These are phyloP conservation scores for Caenorhabditis drosophilae DNA, from an alignment of 2,888 invertebrate genomes.

Conservation along the genomic window DNA sequence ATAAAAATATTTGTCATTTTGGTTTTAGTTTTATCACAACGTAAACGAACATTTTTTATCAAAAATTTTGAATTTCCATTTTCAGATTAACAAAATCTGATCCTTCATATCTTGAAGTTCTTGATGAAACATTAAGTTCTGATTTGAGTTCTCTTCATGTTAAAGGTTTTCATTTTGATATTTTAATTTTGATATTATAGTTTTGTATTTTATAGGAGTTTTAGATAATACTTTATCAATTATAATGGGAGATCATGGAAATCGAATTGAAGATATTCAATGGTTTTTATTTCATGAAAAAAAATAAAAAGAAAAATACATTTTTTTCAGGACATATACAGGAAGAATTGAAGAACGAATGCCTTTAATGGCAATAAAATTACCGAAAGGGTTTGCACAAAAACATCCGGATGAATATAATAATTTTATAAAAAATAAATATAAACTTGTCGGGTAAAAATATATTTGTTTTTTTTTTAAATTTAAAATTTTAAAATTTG, in stretches of 20 bases:
- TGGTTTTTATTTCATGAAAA: constrained; percentile 7
- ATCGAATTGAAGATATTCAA: constrained; percentile 70
- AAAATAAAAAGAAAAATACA: neutral
- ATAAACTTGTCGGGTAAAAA: constrained; percentile 37
- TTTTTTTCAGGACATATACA: constrained; percentile 8
- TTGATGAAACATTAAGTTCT: constrained; percentile 38
- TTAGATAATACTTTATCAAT: constrained; percentile 58
- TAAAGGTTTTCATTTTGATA: neutral
- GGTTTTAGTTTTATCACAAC: constrained; percentile 70
- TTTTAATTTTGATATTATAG: no score
- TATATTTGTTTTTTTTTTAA: neutral
- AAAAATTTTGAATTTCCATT: neutral
- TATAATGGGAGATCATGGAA: constrained; percentile 71
- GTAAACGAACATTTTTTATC: constrained; percentile 10
- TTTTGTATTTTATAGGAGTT: constrained; percentile 30
- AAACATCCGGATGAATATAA: constrained; percentile 53
- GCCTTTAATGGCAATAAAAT: constrained; percentile 69
- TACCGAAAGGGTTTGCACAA: constrained; percentile 67
- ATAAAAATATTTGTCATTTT: constrained; percentile 69
- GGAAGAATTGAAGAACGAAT: constrained; percentile 70
- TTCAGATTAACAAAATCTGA: constrained; percentile 20
- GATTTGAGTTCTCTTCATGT: constrained; percentile 6
- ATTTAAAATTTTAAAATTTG: no score
- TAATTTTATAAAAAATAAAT: constrained; percentile 39
- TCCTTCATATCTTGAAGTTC: constrained; percentile 39